These are phyloP conservation scores for Naja naja DNA, from an alignment of 2,113 vertebrate genomes.

Conservation along the genomic window DNA sequence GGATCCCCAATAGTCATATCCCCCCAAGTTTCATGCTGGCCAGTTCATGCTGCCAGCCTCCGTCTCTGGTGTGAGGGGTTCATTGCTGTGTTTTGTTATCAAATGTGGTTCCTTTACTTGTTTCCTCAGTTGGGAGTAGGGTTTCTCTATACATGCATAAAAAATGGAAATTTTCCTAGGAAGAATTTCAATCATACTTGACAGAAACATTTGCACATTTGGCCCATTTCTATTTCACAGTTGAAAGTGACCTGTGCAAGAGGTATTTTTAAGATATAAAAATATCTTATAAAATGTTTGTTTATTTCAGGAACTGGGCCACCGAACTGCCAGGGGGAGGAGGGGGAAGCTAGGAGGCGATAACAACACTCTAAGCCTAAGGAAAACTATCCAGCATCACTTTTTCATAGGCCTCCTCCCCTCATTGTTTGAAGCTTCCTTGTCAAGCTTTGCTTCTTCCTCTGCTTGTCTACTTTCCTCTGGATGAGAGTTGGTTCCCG, in stretches of 20 bases:
- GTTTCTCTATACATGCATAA: not conserved
- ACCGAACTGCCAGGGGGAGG: slow-evolving; percentile 22
- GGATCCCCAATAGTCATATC: fast-evolving
- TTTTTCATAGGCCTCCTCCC: slow-evolving; percentile 62
- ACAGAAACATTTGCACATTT: slow-evolving; percentile 7
- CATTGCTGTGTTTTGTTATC: slow-evolving; percentile 1
- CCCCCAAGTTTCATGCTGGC: not conserved
- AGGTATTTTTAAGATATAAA: not conserved
- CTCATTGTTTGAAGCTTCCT: slow-evolving; percentile 66
- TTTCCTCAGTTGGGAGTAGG: not conserved
- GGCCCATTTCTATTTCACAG: slow-evolving; percentile 39
- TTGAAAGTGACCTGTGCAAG: slow-evolving; percentile 17
- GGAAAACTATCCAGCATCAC: slow-evolving; percentile 63
- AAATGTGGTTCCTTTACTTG: not conserved
- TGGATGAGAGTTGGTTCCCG: slow-evolving; percentile 34
- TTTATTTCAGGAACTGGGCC: slow-evolving; percentile 57
- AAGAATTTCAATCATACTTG: slow-evolving; percentile 16
- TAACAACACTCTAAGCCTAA: slow-evolving; percentile 58
- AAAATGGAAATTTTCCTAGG: slow-evolving; percentile 14
- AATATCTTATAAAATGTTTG: slow-evolving; percentile 22
- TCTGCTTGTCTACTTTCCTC: slow-evolving; percentile 57
- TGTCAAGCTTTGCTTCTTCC: slow-evolving; percentile 53
- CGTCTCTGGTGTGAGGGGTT: slow-evolving; percentile 21
- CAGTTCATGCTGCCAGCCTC: slow-evolving; percentile 17
- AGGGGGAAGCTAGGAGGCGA: slow-evolving; percentile 34